Conservation (phyloP, 1,140 invertebrate species). For the Anoplophora glabripennis region DNA sequence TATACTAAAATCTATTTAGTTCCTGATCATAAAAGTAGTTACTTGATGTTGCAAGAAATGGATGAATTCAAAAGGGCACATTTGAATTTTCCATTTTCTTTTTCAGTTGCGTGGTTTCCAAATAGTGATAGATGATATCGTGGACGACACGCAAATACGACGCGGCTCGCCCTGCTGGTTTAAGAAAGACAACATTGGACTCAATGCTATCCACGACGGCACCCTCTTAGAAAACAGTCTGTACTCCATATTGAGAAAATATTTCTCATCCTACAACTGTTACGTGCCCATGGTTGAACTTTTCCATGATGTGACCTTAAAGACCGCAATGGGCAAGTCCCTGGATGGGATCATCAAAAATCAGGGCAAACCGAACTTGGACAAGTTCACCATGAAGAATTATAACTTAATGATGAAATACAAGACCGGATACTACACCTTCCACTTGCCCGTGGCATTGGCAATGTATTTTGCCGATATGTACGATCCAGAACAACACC, state of each 20-base stretch:
- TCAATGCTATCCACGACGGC: constrained; percentile 84
- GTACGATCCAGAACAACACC: constrained; percentile 71
- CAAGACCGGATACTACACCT: constrained; percentile 94
- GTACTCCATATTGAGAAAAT: constrained; percentile 73
- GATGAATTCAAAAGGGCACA: no score
- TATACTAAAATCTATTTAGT: no score
- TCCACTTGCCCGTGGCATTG: constrained; percentile 84
- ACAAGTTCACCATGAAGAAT: constrained; percentile 76
- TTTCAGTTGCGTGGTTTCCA: constrained; percentile 81
- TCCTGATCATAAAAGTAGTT: no score
- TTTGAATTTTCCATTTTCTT: constrained; percentile 24
- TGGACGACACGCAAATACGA: constrained; percentile 80
- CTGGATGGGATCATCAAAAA: constrained; percentile 66
- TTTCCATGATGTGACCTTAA: constrained; percentile 82
- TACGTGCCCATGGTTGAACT: constrained; percentile 80
- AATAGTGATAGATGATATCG: constrained; percentile 86
- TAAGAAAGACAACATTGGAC: constrained; percentile 71
- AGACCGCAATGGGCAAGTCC: constrained; percentile 76
- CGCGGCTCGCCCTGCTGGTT: constrained; percentile 91
- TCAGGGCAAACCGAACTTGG: constrained; percentile 63
- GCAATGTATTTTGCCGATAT: constrained; percentile 78
- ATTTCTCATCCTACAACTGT: constrained; percentile 75
- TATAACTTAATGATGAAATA: constrained; percentile 92
- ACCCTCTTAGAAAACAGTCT: constrained; percentile 76
- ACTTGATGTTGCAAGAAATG: no score